A percentile compares a stretch with the other conserved stretches of the same genome.
Conservation (phyloP, 2,888 invertebrate species). For the Plagodis pulveraria region DNA sequence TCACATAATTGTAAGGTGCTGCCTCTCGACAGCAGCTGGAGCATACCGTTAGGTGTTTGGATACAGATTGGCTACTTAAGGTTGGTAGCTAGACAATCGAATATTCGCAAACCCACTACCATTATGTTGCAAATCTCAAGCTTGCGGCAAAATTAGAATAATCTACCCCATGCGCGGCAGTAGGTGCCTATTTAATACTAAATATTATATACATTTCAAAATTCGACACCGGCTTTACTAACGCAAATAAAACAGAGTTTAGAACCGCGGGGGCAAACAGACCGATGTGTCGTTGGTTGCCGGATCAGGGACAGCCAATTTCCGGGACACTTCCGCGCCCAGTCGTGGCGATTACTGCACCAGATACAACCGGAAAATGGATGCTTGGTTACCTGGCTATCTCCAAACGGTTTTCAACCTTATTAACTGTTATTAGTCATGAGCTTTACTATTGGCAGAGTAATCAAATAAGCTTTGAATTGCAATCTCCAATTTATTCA, state of each 20-base stretch:
- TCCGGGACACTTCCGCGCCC: constrained; percentile 54
- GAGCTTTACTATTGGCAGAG: constrained; percentile 9
- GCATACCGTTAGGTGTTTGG: too few relatives aligned
- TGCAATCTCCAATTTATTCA: too few relatives aligned
- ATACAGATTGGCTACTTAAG: too few relatives aligned
- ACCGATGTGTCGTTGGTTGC: constrained; percentile 42
- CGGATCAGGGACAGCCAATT: constrained; percentile 60
- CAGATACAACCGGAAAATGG: constrained; percentile 30
- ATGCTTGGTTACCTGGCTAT: constrained; percentile 10
- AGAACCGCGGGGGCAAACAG: constrained; percentile 44
- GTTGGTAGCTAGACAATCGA: too few relatives aligned
- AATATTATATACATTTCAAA: not conserved
- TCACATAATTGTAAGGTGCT: too few relatives aligned
- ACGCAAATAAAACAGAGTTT: constrained; percentile 13
- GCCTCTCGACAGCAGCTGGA: too few relatives aligned
- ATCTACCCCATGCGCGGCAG: too few relatives aligned
- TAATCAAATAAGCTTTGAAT: not conserved
- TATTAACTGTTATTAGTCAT: constrained; percentile 3
- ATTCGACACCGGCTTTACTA: constrained; percentile 2
- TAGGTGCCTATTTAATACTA: too few relatives aligned
- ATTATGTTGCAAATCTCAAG: too few relatives aligned
- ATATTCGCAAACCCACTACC: too few relatives aligned
- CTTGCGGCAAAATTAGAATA: constrained; percentile 1
- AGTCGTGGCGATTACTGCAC: constrained; percentile 47
- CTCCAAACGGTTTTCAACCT: constrained; percentile 14